A percentile compares a stretch with the other conserved stretches of the same genome.
Conservation (phyloP, 2,888 invertebrate genomes). For the Drosophila cognata region DNA sequence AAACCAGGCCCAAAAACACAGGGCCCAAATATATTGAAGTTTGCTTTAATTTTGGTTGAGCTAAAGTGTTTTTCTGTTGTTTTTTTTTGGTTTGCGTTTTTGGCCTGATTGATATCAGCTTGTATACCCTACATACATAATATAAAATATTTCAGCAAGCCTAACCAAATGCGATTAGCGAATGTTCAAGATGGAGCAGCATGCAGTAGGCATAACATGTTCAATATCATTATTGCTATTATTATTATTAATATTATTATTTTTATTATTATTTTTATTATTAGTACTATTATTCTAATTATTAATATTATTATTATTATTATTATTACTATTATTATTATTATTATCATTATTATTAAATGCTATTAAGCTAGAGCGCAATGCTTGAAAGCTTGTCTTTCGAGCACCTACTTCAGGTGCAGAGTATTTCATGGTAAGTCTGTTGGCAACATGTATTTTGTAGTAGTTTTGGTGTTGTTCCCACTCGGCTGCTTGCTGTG, state of each 20-base stretch:
- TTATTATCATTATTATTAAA: neutral
- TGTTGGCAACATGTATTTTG: neutral
- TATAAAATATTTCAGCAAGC: neutral
- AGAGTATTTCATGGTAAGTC: neutral
- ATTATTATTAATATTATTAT: too few species aligned
- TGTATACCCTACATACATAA: slow-evolving; percentile 12
- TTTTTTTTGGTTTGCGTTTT: neutral
- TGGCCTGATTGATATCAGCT: neutral
- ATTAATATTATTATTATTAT: too few species aligned
- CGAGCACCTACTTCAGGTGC: neutral
- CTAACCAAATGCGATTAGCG: neutral
- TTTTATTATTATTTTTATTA: too few species aligned
- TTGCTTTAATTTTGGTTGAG: slow-evolving; percentile 49
- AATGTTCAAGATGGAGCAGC: neutral
- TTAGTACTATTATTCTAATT: too few species aligned
- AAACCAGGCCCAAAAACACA: slow-evolving; percentile 40
- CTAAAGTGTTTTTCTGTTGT: slow-evolving; percentile 32
- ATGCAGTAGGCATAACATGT: neutral
- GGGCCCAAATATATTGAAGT: slow-evolving; percentile 52
- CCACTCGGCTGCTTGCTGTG: slow-evolving; percentile 3
- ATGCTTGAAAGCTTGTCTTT: neutral
- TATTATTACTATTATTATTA: too few species aligned
- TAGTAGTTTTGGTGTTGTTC: slow-evolving; percentile 12
- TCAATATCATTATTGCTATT: neutral
- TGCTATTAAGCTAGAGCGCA: neutral